These are phyloP conservation scores for Anguilla japonica DNA, from an alignment of 2,113 vertebrate species.

Conservation along the genomic window DNA sequence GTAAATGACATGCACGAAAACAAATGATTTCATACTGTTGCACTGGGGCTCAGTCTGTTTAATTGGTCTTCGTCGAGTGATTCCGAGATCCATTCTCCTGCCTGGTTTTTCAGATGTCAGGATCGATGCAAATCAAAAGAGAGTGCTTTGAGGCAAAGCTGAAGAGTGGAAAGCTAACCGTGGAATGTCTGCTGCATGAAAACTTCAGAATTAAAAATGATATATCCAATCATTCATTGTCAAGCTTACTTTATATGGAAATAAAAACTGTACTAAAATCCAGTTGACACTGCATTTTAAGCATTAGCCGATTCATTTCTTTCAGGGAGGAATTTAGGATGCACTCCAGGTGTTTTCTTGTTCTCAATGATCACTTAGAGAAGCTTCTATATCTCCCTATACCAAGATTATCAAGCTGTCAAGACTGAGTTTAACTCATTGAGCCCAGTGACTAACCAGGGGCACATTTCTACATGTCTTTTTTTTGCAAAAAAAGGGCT, in stretches of 20 bases:
- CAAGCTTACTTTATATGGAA: not conserved
- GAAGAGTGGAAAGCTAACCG: not conserved
- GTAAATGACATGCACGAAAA: conserved; percentile 20
- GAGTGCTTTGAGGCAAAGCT: not conserved
- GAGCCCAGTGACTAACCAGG: too few relatives aligned
- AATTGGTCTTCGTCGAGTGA: conserved; percentile 30
- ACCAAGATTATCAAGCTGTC: too few relatives aligned
- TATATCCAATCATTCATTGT: not conserved
- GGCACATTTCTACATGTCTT: too few relatives aligned
- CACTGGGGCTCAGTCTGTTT: not conserved
- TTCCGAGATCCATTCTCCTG: not conserved
- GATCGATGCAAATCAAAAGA: conserved; percentile 7
- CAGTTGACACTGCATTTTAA: too few relatives aligned
- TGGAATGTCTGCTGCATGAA: not conserved
- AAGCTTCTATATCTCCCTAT: too few relatives aligned
- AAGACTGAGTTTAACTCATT: too few relatives aligned
- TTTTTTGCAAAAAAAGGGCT: too few relatives aligned
- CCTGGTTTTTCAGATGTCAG: not conserved
- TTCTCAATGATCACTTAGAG: too few relatives aligned
- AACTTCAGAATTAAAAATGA: not conserved
- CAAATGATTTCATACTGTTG: conserved; percentile 9
- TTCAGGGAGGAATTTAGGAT: not conserved
- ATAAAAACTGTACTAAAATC: not conserved
- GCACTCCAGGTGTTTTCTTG: not conserved
- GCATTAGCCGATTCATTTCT: too few relatives aligned